phyloP scores from a whole-genome alignment of 1,140 invertebrate genomes.

The Saccostrea echinata region DNA sequence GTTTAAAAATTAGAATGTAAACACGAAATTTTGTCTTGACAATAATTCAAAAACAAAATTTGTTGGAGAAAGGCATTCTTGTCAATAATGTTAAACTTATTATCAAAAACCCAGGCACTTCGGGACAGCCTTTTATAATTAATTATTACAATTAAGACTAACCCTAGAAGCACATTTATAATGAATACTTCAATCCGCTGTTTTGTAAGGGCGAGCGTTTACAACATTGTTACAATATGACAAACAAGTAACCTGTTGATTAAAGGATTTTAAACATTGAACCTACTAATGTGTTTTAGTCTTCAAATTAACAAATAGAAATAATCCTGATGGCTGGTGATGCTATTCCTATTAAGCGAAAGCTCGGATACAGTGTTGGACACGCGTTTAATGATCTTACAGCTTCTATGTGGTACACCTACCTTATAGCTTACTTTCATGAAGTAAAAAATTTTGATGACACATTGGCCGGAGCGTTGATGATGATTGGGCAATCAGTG shows the following conservation, averaged over 20 bases:
- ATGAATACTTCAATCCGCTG: background rate
- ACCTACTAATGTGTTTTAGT: background rate
- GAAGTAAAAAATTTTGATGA: conserved; percentile 87
- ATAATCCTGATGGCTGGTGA: background rate
- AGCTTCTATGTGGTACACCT: conserved; percentile 98
- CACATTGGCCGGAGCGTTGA: conserved; percentile 84
- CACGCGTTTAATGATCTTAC: conserved; percentile 97
- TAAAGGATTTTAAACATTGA: background rate
- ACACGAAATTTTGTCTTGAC: background rate
- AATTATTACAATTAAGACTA: background rate
- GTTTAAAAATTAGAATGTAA: background rate
- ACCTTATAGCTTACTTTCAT: conserved; percentile 93
- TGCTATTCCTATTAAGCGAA: conserved; percentile 24
- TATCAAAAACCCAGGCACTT: background rate
- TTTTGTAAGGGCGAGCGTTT: background rate
- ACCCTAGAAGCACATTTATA: background rate
- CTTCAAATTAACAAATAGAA: background rate
- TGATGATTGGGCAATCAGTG: conserved; percentile 82
- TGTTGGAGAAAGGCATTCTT: background rate
- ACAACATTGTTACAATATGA: background rate
- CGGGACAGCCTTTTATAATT: background rate
- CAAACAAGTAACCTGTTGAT: background rate
- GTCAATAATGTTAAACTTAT: background rate
- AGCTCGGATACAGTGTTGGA: conserved; percentile 83
- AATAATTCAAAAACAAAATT: background rate